These are phyloP conservation scores for Machimus rusticus DNA, from an alignment of 2,888 invertebrate species.

Conservation along the genomic window DNA sequence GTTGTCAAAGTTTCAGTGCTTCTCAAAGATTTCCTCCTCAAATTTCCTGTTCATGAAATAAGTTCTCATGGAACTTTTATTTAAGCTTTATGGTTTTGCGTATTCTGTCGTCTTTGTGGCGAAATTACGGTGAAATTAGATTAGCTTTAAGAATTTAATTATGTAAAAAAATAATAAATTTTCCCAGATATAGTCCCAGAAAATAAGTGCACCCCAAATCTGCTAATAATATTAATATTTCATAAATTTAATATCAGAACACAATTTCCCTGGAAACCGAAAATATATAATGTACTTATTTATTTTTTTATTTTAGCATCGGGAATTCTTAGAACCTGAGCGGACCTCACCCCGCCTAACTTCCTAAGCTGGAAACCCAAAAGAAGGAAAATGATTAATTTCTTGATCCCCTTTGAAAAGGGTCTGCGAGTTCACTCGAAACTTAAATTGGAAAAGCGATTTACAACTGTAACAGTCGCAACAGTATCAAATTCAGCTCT, in stretches of 20 bases:
- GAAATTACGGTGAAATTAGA: too few relatives aligned
- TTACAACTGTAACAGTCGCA: neutral
- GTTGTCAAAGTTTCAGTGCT: neutral
- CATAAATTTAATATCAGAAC: neutral
- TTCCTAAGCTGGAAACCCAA: neutral
- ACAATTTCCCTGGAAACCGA: neutral
- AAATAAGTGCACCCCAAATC: neutral
- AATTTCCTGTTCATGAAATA: neutral
- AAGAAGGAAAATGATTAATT: neutral
- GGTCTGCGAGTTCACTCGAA: neutral
- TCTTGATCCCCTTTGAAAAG: neutral
- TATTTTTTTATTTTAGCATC: neutral
- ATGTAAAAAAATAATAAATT: too few relatives aligned
- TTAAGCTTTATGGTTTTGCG: neutral
- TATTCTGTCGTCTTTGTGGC: too few relatives aligned
- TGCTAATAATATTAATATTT: neutral
- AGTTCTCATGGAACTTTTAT: neutral
- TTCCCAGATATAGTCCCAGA: too few relatives aligned
- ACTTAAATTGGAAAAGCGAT: neutral
- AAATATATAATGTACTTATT: neutral
- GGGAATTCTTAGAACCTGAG: neutral
- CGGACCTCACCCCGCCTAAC: neutral
- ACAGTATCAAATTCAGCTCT: neutral
- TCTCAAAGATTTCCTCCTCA: neutral
- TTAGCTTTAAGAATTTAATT: too few relatives aligned